Conservation (phyloP, 64 coral and sea anemone genomes). For the Platygyra sinensis region DNA sequence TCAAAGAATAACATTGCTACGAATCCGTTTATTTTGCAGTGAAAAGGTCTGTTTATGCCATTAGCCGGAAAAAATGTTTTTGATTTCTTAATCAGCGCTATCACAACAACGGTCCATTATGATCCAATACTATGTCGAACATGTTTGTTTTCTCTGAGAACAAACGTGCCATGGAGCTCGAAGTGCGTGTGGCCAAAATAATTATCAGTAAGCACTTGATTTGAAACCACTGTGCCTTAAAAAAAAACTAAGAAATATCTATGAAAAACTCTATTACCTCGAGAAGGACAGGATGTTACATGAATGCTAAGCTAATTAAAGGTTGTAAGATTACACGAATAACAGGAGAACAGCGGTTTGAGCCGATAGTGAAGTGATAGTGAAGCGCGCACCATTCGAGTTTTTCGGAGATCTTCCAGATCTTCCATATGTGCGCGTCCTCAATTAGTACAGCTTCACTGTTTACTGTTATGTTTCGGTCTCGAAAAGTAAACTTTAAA, state of each 20-base stretch:
- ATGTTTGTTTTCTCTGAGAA: slow-evolving; percentile 46
- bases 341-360: slow-evolving; percentile 13
- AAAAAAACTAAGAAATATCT: background rate
- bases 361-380: slow-evolving; percentile 32
- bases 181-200: slow-evolving; percentile 24
- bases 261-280: slow-evolving; percentile 5
- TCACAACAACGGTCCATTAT: slow-evolving; percentile 52
- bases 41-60: slow-evolving; percentile 47
- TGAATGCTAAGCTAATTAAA: slow-evolving; percentile 57
- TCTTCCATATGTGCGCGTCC: too few species aligned
- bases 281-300: slow-evolving; percentile 50
- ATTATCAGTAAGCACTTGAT: background rate
- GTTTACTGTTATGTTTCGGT: background rate
- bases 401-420: background rate
- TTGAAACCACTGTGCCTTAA: background rate
- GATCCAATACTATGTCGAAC: background rate
- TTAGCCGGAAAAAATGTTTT: slow-evolving; percentile 55
- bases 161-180: background rate
- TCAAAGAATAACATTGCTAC: slow-evolving; percentile 27
- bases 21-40: slow-evolving; percentile 33
- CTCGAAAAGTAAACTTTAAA: slow-evolving; percentile 19
- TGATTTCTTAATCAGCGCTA: slow-evolving; percentile 44
- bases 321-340: slow-evolving; percentile 49
- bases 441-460: background rate
- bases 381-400: background rate